Evolutionary conservation across 2,797 vertebrate genomes (phyloP).

Genomic region (Hippopotamyrus pictus): DNA sequence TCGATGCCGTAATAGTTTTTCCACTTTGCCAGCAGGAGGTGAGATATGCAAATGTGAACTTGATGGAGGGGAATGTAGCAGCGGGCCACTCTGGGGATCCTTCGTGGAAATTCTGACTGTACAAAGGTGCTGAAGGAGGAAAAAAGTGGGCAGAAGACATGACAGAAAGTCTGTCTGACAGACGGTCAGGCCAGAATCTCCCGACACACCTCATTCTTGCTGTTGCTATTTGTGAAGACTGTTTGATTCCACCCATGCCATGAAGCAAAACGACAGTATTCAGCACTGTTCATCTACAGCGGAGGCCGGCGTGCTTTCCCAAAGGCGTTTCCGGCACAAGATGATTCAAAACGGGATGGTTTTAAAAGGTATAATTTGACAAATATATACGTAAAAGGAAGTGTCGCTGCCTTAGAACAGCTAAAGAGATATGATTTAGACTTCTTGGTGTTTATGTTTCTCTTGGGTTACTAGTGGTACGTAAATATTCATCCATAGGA

Average conservation of each 20-base stretch:
- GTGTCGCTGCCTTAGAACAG: neutral
- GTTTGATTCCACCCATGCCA: neutral
- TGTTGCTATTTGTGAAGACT: neutral
- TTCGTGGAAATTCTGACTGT: conserved; percentile 35
- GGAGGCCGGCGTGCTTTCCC: neutral
- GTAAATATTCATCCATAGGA: neutral
- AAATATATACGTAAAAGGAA: neutral
- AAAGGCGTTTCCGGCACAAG: neutral
- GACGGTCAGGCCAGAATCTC: neutral
- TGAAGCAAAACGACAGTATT: neutral
- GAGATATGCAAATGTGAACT: neutral
- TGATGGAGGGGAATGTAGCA: neutral
- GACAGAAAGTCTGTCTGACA: neutral
- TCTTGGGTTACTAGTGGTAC: neutral
- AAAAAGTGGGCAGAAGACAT: neutral
- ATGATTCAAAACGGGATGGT: neutral
- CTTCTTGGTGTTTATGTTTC: neutral
- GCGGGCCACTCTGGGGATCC: conserved; percentile 23
- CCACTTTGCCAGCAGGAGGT: neutral
- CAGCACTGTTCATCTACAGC: neutral
- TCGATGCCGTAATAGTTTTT: neutral
- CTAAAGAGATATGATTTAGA: neutral
- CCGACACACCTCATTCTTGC: neutral
- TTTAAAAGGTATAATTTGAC: neutral
- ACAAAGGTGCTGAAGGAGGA: conserved; percentile 50